Percentiles rank a stretch among this genome's conserved stretches.
Conservation (phyloP, 2,797 vertebrate species). For the Macroramphosus scolopax region DNA sequence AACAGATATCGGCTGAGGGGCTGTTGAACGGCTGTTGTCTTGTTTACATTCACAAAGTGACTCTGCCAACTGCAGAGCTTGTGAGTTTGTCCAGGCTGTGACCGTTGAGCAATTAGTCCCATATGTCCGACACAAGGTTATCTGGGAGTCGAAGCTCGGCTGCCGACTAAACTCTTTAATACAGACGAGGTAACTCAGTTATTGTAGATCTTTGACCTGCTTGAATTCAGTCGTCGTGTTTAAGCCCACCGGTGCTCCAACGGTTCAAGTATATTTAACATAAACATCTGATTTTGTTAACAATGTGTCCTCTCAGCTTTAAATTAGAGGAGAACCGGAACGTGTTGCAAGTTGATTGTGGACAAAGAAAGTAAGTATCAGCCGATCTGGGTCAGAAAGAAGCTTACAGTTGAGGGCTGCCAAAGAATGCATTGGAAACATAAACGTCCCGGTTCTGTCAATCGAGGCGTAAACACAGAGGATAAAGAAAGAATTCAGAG, state of each 20-base stretch:
- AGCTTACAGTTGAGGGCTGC: slow-evolving; percentile 61
- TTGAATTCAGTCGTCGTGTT: too few species aligned
- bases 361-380: slow-evolving; percentile 55
- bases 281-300: too few species aligned
- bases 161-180: too few species aligned
- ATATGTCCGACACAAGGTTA: slow-evolving; percentile 13
- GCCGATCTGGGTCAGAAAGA: slow-evolving; percentile 58
- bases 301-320: slow-evolving; percentile 14
- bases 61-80: slow-evolving; percentile 41
- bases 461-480: not conserved
- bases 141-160: too few species aligned
- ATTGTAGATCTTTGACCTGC: too few species aligned
- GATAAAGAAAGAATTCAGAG: too few species aligned
- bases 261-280: too few species aligned
- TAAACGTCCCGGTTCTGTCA: slow-evolving; percentile 58
- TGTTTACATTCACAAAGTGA: slow-evolving; percentile 63
- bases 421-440: slow-evolving; percentile 66
- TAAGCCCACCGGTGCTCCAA: too few species aligned
- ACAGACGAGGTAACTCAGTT: too few species aligned
- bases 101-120: slow-evolving; percentile 61
- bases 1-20: slow-evolving; percentile 50
- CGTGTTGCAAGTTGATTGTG: slow-evolving; percentile 45
- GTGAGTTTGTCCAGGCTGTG: slow-evolving; percentile 59
- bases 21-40: slow-evolving; percentile 60
- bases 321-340: slow-evolving; percentile 15